Evolutionary conservation across 2,797 vertebrate species (phyloP).

Genomic region (Halcyon leucocephala): DNA sequence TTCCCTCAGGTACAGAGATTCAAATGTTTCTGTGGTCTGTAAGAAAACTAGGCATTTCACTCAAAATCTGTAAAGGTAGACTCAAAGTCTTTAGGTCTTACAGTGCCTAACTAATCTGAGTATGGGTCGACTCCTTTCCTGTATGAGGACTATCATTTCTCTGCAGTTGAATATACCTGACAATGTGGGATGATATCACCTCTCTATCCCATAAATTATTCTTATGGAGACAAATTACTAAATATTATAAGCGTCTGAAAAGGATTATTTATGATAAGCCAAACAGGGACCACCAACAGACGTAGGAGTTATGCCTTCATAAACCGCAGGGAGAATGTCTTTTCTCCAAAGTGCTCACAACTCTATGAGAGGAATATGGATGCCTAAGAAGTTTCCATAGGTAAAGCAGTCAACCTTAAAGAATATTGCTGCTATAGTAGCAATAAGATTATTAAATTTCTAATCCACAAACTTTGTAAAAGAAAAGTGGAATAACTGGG

Average conservation of each 20-base stretch:
- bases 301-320: not conserved
- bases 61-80: not conserved
- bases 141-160: not conserved
- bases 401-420: not conserved
- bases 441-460: not conserved
- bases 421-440: not conserved
- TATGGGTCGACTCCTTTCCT: not conserved
- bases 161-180: not conserved
- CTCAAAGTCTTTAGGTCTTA: not conserved
- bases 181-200: not conserved
- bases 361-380: accelerated
- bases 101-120: not conserved
- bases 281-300: not conserved
- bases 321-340: not conserved
- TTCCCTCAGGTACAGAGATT: not conserved
- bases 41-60: not conserved
- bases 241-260: not conserved
- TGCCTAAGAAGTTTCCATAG: accelerated
- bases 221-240: not conserved
- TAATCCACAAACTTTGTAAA: not conserved
- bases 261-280: not conserved
- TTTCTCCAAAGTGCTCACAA: not conserved
- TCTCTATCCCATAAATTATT: not conserved
- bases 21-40: not conserved
- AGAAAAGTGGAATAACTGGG: not conserved